Evolutionary conservation across 2,797 vertebrate species (phyloP).

Genomic region (Mionectes olivaceus): DNA sequence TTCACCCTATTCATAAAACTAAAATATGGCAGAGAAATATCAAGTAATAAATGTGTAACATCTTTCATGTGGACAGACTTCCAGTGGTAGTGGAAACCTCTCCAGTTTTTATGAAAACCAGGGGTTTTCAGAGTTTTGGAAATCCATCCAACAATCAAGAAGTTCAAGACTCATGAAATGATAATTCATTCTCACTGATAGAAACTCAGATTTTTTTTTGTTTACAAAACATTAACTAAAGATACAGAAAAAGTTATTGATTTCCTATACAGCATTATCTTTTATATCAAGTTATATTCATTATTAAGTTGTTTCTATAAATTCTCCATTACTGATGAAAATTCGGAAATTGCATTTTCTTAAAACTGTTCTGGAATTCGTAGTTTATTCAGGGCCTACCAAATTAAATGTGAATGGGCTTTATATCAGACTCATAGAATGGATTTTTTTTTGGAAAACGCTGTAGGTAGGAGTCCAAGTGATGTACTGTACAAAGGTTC

Average conservation of each 20-base stretch:
- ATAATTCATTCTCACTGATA: background rate
- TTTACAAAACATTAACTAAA: background rate
- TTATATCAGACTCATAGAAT: background rate
- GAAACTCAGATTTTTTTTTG: background rate
- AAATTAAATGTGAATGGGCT: background rate
- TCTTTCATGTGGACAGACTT: background rate
- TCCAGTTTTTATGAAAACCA: background rate
- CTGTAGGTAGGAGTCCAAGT: background rate
- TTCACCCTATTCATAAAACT: background rate
- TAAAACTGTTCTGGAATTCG: background rate
- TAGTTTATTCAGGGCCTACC: background rate
- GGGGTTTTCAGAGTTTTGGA: background rate
- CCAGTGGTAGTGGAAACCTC: background rate
- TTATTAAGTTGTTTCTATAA: background rate
- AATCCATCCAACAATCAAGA: background rate
- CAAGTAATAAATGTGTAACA: background rate
- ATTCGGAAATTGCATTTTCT: background rate
- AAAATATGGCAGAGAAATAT: background rate
- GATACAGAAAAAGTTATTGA: background rate
- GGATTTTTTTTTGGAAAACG: background rate
- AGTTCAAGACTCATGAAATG: background rate
- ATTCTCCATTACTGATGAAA: background rate
- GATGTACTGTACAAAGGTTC: background rate
- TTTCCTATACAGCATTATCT: background rate
- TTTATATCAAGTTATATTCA: background rate